Base-by-base conservation (phyloP, 2,797 vertebrate genomes). In the Aplochiton taeniatus region DNA sequence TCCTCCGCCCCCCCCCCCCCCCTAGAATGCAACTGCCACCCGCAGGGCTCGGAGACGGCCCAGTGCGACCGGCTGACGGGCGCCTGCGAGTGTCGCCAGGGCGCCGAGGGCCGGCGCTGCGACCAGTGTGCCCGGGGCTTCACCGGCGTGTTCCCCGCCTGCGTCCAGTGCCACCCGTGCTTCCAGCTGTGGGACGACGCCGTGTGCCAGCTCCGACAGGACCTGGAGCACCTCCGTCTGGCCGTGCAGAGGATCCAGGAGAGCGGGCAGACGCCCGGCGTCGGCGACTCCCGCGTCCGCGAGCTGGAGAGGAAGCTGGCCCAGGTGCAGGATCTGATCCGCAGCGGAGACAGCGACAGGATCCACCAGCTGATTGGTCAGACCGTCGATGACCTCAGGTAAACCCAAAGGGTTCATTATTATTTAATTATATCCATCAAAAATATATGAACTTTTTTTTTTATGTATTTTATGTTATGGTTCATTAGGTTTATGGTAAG, bases 11-110 rank as follows among this genome's bases (percentile, higher is more conserved):
- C 69, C 0, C 11, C n/a, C 64, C 66, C 47, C 66, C 65, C 60
- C 2, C 0, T 85, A 97, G 95, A 93, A 55, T 96, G 96, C 51
- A 88, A 87, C 65, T 98, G 94, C 43, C 88, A 95, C 61, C 83
- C 58, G 0, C 73, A 81, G 68, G 95, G 95, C 0, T 90, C 94
- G 0, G 85, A 93, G 71, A 88, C 79, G 0, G 81, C 14, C 0
- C 93, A 94, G 79, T 98, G 95, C 0, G 75, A 98, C 72, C 88
- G 82, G 0, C 9, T 31, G 20, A 93, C 90, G 0, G 94, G 95
- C 0, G 76, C 51, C 4, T 97, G 95, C 46, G 71, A 1, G 42
- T 98, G 95, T 80, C 87, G 75, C 18, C 80, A 87, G 0, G 93
- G 92, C 11, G 91, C 89, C 0, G 81, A 76, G 0, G 94, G 93